phyloP scores from a whole-genome alignment of 2,113 vertebrate species.

The Azemiops feae region DNA sequence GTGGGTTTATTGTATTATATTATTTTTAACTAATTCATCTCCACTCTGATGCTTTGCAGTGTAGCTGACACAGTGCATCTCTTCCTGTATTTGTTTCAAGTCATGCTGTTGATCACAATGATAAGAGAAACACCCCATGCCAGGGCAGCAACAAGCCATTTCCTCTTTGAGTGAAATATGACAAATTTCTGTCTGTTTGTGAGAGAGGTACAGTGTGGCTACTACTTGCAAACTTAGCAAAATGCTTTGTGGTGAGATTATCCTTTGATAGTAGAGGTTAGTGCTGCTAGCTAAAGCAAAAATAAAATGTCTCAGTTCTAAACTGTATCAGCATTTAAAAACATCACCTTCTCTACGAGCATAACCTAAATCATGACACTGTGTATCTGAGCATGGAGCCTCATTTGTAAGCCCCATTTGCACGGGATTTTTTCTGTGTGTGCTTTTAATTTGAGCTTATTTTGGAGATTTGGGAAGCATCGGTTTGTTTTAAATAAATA shows the following conservation, averaged over 20 bases:
- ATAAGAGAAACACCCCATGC: conserved; percentile 36
- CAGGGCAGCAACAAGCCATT: conserved; percentile 46
- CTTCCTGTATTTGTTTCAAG: conserved; percentile 49
- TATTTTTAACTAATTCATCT: conserved; percentile 10
- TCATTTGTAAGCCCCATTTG: neutral
- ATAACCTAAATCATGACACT: neutral
- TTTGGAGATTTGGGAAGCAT: neutral
- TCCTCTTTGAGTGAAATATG: conserved; percentile 45
- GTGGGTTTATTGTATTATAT: neutral
- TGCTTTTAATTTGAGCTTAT: neutral
- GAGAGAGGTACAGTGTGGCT: conserved; percentile 36
- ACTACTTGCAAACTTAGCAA: conserved; percentile 57
- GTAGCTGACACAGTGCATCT: conserved; percentile 2
- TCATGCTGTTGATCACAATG: conserved; percentile 27
- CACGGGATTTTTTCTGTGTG: neutral
- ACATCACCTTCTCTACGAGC: neutral
- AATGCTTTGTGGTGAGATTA: conserved; percentile 35
- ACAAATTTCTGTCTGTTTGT: conserved; percentile 60
- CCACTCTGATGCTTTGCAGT: conserved; percentile 23
- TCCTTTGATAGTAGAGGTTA: neutral
- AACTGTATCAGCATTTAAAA: neutral
- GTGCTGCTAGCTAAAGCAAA: neutral
- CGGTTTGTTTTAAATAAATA: neutral
- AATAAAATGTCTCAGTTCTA: neutral
- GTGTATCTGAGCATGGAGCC: neutral